Evolutionary conservation across 2,113 vertebrate species (phyloP).

Genomic region (Rhodinocichla rosea): DNA sequence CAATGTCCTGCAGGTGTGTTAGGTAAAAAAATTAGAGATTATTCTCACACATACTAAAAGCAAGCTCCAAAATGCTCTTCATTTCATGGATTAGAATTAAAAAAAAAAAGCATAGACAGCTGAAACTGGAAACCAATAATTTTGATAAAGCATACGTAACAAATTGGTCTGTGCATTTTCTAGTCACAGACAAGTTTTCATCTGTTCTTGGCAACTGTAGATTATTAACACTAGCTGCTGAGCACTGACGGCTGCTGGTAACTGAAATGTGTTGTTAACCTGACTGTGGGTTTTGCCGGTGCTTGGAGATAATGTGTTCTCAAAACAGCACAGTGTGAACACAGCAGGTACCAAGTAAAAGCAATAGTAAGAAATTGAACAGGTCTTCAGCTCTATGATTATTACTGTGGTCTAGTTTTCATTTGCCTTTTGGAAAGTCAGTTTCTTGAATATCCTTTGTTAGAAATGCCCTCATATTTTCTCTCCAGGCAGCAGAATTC

Average conservation of each 20-base stretch:
- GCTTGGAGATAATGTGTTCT: conserved; percentile 65
- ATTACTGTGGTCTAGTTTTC: conserved; percentile 63
- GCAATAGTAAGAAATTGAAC: conserved; percentile 76
- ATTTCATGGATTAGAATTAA: not conserved
- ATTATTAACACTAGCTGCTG: conserved; percentile 60
- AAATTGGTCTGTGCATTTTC: not conserved
- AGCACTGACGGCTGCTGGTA: conserved; percentile 14
- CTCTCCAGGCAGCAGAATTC: conserved; percentile 22
- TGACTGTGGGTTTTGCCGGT: conserved; percentile 29
- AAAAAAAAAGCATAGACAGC: not conserved
- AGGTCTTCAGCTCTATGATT: conserved; percentile 69
- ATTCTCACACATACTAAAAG: not conserved
- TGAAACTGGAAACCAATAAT: not conserved
- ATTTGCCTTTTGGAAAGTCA: conserved; percentile 50
- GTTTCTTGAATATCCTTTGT: conserved; percentile 41
- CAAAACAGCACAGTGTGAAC: conserved; percentile 55
- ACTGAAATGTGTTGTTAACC: conserved; percentile 61
- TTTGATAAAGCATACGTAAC: not conserved
- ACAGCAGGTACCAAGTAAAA: conserved; percentile 70
- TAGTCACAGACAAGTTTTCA: not conserved
- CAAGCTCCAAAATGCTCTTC: not conserved
- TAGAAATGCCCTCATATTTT: conserved; percentile 60
- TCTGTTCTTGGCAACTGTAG: not conserved
- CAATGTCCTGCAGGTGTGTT: not conserved
- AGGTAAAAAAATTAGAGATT: not conserved